A percentile compares a stretch with the other conserved stretches of the same genome.
Evolutionary conservation across 2,888 invertebrate species (phyloP).

Genomic region (Sylvicola cinctus): DNA sequence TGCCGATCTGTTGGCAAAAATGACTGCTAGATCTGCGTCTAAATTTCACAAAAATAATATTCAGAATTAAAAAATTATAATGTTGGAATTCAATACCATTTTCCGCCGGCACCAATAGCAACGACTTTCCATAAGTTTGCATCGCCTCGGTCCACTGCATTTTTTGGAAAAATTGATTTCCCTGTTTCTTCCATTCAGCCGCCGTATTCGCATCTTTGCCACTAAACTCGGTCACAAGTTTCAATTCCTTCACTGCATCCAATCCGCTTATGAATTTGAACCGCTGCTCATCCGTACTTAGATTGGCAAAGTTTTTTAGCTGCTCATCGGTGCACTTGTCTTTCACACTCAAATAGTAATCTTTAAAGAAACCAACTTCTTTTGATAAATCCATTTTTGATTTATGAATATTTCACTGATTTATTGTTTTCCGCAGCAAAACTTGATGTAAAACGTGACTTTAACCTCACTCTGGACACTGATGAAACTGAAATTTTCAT

Average conservation of each 20-base stretch:
- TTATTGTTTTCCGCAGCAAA: too few species aligned
- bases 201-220: slow-evolving; percentile 36
- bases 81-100: slow-evolving; percentile 33
- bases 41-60: slow-evolving; percentile 6
- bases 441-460: too few species aligned
- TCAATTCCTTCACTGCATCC: slow-evolving; percentile 29
- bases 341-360: too few species aligned
- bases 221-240: slow-evolving; percentile 26
- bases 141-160: slow-evolving; percentile 48
- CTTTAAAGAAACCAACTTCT: too few species aligned
- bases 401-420: too few species aligned
- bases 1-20: slow-evolving; percentile 65
- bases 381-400: too few species aligned
- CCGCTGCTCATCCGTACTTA: slow-evolving; percentile 41
- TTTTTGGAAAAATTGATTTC: slow-evolving; percentile 49
- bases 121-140: slow-evolving; percentile 45
- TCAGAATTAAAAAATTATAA: slow-evolving; percentile 2
- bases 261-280: slow-evolving; percentile 36
- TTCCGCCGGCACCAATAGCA: slow-evolving; percentile 42
- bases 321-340: too few species aligned
- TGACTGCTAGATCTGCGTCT: slow-evolving; percentile 42
- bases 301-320: slow-evolving; percentile 15
- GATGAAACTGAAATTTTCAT: too few species aligned
- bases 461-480: too few species aligned
- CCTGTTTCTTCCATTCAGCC: slow-evolving; percentile 42